Evolutionary conservation across 2,888 invertebrate species (phyloP).

Genomic region (Ischnura elegans): DNA sequence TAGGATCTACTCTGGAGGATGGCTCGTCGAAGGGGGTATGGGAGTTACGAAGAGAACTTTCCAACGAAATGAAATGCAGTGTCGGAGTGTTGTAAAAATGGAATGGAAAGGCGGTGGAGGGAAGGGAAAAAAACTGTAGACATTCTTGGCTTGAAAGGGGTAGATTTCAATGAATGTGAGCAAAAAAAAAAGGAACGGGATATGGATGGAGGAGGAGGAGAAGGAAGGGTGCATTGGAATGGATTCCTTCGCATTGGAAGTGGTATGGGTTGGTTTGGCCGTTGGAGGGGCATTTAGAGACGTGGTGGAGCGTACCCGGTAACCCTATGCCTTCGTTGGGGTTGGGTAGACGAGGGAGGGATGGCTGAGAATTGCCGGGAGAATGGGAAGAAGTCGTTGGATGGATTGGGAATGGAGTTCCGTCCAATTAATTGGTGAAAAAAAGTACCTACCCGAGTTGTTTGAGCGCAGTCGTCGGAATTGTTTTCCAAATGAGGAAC

Average conservation of each 20-base stretch:
- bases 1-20: background rate
- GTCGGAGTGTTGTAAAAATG: conserved; percentile 9
- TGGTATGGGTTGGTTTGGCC: background rate
- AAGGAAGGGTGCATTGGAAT: background rate
- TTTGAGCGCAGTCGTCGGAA: background rate
- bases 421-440: background rate
- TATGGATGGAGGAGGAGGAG: background rate
- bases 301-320: background rate
- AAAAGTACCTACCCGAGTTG: too few relatives aligned
- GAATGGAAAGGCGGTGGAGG: background rate
- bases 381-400: background rate
- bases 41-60: background rate
- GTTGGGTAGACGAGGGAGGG: background rate
- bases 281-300: too few relatives aligned
- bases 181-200: background rate
- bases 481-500: too few relatives aligned
- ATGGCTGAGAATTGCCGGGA: background rate
- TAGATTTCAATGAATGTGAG: conserved; percentile 8
- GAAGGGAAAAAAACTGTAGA: background rate
- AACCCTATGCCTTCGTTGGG: background rate
- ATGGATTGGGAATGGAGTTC: background rate
- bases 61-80: background rate
- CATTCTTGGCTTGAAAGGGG: background rate
- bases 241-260: background rate
- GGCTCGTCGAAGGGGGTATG: background rate